Percentiles rank a stretch among this genome's conserved stretches.
phyloP scores from a whole-genome alignment of 2,113 vertebrate species.

The Echinops telfairi region DNA sequence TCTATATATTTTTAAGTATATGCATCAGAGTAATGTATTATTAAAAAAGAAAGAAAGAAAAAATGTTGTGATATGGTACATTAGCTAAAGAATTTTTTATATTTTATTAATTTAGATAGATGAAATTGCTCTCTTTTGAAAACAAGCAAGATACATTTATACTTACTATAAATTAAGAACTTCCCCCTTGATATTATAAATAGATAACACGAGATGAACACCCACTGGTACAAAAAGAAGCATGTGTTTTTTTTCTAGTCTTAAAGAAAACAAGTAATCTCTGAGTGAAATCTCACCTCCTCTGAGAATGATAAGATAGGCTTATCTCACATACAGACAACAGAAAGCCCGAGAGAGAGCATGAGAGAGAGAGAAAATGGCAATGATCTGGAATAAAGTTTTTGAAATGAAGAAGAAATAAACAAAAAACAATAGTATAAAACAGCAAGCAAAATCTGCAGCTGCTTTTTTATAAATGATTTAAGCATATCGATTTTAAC shows the following conservation, averaged over 20 bases:
- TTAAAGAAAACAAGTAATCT: background rate
- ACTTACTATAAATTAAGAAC: no score
- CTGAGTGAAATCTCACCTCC: background rate
- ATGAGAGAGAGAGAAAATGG: background rate
- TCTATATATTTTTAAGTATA: constrained; percentile 71
- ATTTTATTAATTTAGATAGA: constrained; percentile 36
- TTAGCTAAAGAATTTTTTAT: background rate
- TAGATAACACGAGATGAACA: background rate
- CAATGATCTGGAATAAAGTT: background rate
- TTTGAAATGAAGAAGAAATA: no score
- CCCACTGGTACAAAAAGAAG: background rate
- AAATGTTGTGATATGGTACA: background rate
- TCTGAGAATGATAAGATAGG: background rate
- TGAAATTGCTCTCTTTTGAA: background rate
- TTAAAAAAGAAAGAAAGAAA: background rate
- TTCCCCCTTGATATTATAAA: background rate
- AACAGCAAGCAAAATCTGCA: background rate
- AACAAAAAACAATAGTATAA: background rate
- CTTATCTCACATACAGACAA: background rate
- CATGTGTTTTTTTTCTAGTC: no score
- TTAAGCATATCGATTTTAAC: background rate
- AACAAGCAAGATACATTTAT: no score
- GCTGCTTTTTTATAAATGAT: background rate
- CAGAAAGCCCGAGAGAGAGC: background rate
- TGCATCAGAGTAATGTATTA: constrained; percentile 48